Percentiles rank a stretch among this genome's conserved stretches.
These are phyloP conservation scores for Arrhamphus sclerolepis DNA, from an alignment of 2,797 vertebrate genomes.

Conservation along the genomic window DNA sequence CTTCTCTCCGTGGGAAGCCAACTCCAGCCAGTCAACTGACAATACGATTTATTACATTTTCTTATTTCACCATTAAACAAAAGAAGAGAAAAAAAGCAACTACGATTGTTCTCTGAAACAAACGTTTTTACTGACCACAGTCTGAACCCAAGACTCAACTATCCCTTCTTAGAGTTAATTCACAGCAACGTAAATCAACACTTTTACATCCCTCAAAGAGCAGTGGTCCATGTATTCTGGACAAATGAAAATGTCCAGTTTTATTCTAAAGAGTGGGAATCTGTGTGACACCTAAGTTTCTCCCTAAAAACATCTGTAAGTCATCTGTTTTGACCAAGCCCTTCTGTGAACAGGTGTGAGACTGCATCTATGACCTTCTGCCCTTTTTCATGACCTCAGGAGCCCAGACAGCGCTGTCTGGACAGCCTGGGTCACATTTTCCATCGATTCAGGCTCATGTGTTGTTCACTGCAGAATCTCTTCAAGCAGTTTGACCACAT, in stretches of 20 bases:
- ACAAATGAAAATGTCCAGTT: slow-evolving; percentile 36
- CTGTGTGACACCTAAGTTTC: too few relatives aligned
- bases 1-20: slow-evolving; percentile 37
- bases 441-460: neutral
- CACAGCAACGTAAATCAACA: slow-evolving; percentile 61
- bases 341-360: slow-evolving; percentile 73
- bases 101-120: too few relatives aligned
- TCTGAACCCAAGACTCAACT: slow-evolving; percentile 30
- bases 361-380: slow-evolving; percentile 45
- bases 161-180: slow-evolving; percentile 52
- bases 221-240: slow-evolving; percentile 27
- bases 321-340: slow-evolving; percentile 48
- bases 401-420: slow-evolving; percentile 11
- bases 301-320: slow-evolving; percentile 68
- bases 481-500: too few relatives aligned
- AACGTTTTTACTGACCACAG: slow-evolving; percentile 12
- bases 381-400: slow-evolving; percentile 42
- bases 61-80: slow-evolving; percentile 36
- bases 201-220: slow-evolving; percentile 27
- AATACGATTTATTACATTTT: slow-evolving; percentile 48
- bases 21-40: slow-evolving; percentile 48
- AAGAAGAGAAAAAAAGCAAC: neutral
- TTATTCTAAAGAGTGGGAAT: slow-evolving; percentile 22
- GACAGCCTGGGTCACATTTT: slow-evolving; percentile 41
- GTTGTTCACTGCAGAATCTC: neutral